Percentiles rank a stretch among this genome's conserved stretches.
These are phyloP conservation scores for Ceyx melanurus DNA, from an alignment of 2,113 vertebrate species.

Conservation along the genomic window DNA sequence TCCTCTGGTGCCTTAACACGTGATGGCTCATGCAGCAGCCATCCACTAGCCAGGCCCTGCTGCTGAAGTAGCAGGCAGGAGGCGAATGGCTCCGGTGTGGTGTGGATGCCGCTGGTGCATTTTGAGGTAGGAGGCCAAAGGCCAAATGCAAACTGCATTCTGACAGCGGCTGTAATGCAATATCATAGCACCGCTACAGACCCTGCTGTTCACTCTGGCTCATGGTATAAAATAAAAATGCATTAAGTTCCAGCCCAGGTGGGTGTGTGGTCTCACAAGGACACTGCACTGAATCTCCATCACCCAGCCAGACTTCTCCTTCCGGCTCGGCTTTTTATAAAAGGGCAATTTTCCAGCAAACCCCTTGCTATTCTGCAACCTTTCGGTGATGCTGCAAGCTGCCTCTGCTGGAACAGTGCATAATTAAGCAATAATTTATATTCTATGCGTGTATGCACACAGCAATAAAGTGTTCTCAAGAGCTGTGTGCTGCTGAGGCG, in stretches of 20 bases:
- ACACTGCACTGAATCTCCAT: background rate
- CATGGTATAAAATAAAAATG: background rate
- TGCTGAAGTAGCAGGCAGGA: background rate
- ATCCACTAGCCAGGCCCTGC: background rate
- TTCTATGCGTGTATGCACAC: conserved; percentile 56
- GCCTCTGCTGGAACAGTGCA: conserved; percentile 57
- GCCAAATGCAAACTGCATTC: conserved; percentile 10
- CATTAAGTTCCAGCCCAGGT: background rate
- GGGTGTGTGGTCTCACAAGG: background rate
- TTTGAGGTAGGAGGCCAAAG: background rate
- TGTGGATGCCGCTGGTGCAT: fast-evolving
- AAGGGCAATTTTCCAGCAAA: conserved; percentile 52
- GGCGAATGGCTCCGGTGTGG: fast-evolving
- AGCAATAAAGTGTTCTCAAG: conserved; percentile 72
- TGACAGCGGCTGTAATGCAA: background rate
- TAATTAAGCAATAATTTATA: conserved; percentile 76
- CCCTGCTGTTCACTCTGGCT: background rate
- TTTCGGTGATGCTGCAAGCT: conserved; percentile 45
- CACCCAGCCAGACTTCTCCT: background rate
- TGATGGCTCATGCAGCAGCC: background rate
- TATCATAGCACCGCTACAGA: background rate
- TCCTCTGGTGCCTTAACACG: background rate
- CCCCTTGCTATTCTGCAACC: conserved; percentile 44
- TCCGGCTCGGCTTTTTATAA: background rate
- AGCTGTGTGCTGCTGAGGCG: conserved; percentile 65